Evolutionary conservation across 1,140 invertebrate species (phyloP).

Genomic region (Druon quercuslanigerum): DNA sequence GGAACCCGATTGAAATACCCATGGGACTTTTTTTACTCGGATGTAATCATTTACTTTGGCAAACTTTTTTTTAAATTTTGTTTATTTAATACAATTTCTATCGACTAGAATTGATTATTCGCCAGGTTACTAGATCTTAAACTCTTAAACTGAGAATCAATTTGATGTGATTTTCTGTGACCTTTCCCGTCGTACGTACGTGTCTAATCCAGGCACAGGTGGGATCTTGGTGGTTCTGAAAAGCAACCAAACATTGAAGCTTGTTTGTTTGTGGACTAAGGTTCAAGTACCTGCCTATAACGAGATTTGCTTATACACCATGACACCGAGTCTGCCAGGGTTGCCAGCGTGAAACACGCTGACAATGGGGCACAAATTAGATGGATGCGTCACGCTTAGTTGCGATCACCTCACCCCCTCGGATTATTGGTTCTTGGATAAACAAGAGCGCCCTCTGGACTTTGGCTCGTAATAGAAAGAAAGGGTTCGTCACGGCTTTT

Average conservation of each 20-base stretch:
- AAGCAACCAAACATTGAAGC: neutral
- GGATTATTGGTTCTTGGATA: slow-evolving; percentile 6
- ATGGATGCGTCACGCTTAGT: neutral
- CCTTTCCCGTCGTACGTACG: neutral
- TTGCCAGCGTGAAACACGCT: neutral
- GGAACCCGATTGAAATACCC: too few relatives aligned
- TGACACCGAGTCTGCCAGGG: neutral
- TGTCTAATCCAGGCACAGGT: neutral
- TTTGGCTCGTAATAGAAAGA: too few relatives aligned
- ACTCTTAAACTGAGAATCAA: too few relatives aligned
- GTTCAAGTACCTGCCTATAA: neutral
- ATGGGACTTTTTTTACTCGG: too few relatives aligned
- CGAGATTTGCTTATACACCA: neutral
- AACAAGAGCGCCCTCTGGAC: neutral
- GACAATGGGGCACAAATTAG: neutral
- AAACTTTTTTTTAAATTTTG: too few relatives aligned
- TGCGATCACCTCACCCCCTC: neutral
- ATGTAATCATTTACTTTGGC: too few relatives aligned
- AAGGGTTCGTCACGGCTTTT: too few relatives aligned
- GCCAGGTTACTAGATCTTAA: too few relatives aligned
- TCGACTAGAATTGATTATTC: too few relatives aligned
- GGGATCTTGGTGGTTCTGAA: neutral
- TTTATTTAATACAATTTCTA: too few relatives aligned
- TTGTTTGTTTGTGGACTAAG: neutral
- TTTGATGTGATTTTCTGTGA: too few relatives aligned